Evolutionary conservation across 2,888 invertebrate genomes (phyloP).

Genomic region (Slavum lentiscoides): DNA sequence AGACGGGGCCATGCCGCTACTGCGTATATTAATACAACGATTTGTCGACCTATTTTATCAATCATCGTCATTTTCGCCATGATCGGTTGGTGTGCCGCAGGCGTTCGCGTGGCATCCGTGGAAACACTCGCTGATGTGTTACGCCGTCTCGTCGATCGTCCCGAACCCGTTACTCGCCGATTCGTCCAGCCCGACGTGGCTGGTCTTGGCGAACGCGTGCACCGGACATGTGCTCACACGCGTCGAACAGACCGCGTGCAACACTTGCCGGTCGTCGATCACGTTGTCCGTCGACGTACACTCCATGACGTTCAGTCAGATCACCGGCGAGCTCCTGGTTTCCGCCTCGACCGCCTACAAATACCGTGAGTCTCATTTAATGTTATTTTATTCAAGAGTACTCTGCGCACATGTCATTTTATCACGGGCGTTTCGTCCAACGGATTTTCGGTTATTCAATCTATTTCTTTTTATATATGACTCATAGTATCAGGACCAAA

Average conservation of each 20-base stretch:
- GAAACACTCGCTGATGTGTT: constrained; percentile 42
- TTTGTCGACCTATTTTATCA: too few species aligned
- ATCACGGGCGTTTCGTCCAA: too few species aligned
- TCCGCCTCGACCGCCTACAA: constrained; percentile 19
- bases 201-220: constrained; percentile 40
- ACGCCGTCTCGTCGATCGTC: constrained; percentile 11
- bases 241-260: constrained; percentile 15
- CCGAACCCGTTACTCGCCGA: not conserved
- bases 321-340: constrained; percentile 41
- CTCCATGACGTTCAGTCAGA: constrained; percentile 41
- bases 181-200: not conserved
- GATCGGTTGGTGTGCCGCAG: not conserved
- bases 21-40: too few species aligned
- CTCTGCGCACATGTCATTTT: too few species aligned
- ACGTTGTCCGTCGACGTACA: constrained; percentile 24
- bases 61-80: too few species aligned
- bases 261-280: constrained; percentile 2
- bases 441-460: too few species aligned
- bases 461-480: too few species aligned
- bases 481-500: too few species aligned
- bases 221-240: constrained; percentile 33
- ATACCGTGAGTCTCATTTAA: constrained; percentile 2
- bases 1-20: too few species aligned
- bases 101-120: constrained; percentile 48
- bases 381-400: too few species aligned